Evolutionary conservation across 1,140 invertebrate genomes (phyloP).

Genomic region (Bombus waltoni): DNA sequence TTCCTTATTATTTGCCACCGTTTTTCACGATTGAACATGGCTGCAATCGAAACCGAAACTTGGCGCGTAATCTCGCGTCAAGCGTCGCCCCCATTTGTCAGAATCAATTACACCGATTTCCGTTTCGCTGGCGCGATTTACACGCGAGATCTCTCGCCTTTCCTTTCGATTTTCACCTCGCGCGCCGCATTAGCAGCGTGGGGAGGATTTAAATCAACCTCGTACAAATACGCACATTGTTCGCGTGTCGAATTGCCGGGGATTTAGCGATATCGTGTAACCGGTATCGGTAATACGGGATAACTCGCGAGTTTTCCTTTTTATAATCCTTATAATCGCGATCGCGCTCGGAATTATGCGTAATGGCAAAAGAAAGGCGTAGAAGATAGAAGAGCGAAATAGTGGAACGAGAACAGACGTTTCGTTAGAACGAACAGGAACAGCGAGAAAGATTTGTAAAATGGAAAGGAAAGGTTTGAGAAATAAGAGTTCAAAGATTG

Average conservation of each 20-base stretch:
- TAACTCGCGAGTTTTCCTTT: neutral
- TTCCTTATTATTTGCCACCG: neutral
- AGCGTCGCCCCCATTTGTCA: slow-evolving; percentile 20
- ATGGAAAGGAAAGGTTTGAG: too few species aligned
- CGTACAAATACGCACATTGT: slow-evolving; percentile 18
- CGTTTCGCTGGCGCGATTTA: slow-evolving; percentile 8
- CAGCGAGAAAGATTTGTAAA: too few species aligned
- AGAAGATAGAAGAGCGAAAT: neutral
- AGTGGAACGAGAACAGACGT: too few species aligned
- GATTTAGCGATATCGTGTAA: slow-evolving; percentile 20
- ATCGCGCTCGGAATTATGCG: neutral
- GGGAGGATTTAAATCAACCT: slow-evolving; percentile 25
- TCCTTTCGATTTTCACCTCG: slow-evolving; percentile 27
- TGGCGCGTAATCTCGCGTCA: slow-evolving; percentile 19
- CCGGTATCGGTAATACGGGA: neutral
- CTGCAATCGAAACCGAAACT: slow-evolving; percentile 17
- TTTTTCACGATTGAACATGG: slow-evolving; percentile 12
- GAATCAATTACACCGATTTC: slow-evolving; percentile 32
- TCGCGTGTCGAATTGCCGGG: slow-evolving; percentile 18
- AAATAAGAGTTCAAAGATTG: too few species aligned
- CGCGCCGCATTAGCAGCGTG: slow-evolving; percentile 6
- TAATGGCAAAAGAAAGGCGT: neutral
- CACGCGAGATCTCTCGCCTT: neutral
- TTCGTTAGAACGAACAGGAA: too few species aligned
- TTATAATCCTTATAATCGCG: neutral